Conservation (phyloP, 2,797 vertebrate genomes). For the Euthynnus affinis region DNA sequence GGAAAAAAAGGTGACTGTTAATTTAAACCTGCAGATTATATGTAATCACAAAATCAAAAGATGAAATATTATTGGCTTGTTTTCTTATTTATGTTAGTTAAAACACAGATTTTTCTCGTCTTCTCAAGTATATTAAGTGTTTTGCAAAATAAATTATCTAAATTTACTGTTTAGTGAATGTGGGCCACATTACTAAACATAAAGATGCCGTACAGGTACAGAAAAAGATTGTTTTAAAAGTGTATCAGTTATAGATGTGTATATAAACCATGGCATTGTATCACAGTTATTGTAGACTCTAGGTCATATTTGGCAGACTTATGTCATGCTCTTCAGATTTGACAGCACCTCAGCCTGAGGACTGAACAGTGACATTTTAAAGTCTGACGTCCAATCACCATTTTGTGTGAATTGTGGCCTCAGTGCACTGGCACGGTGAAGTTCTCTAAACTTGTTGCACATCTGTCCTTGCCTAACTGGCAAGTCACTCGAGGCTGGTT, state of each 20-base stretch:
- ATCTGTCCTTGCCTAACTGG: slow-evolving; percentile 57
- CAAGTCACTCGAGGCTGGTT: slow-evolving; percentile 38
- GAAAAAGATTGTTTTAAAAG: background rate
- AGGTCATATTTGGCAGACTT: slow-evolving; percentile 52
- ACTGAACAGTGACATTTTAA: slow-evolving; percentile 63
- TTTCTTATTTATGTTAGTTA: slow-evolving; percentile 21
- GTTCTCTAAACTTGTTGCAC: slow-evolving; percentile 52
- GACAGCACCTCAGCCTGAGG: slow-evolving; percentile 50
- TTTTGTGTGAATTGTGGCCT: slow-evolving; percentile 46
- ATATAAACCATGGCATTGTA: background rate
- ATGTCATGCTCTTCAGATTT: slow-evolving; percentile 46
- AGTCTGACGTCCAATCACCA: slow-evolving; percentile 57
- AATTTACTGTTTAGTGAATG: slow-evolving; percentile 10
- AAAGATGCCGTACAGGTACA: background rate
- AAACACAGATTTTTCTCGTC: background rate
- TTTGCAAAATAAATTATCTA: background rate
- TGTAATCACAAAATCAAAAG: slow-evolving; percentile 13
- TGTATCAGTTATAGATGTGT: slow-evolving; percentile 14
- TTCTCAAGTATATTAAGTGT: background rate
- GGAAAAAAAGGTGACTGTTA: slow-evolving; percentile 18
- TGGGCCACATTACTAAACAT: background rate
- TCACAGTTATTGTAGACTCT: slow-evolving; percentile 41
- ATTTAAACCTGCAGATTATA: background rate
- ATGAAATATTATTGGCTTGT: slow-evolving; percentile 2
- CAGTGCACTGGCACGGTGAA: slow-evolving; percentile 41